These are phyloP conservation scores for Globodera rostochiensis DNA, from an alignment of 1,140 invertebrate genomes.

Conservation along the genomic window DNA sequence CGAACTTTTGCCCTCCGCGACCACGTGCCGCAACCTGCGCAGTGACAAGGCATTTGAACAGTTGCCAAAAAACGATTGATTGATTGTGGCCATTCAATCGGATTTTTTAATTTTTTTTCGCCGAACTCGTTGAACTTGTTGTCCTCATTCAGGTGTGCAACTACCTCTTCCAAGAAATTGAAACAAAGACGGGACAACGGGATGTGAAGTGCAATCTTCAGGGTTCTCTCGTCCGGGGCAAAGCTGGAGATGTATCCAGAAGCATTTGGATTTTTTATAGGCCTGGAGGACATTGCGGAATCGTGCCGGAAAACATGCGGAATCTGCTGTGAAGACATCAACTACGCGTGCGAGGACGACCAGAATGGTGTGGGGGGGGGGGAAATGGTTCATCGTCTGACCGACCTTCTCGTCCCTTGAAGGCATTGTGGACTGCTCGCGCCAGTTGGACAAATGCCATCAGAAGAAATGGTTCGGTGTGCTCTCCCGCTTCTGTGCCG, in stretches of 20 bases:
- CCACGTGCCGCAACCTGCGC: constrained; percentile 43
- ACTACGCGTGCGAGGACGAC: constrained; percentile 54
- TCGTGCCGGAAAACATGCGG: constrained; percentile 55
- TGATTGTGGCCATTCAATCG: background rate
- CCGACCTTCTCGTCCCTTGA: constrained; percentile 12
- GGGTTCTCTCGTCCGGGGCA: constrained; percentile 19
- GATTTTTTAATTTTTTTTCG: background rate
- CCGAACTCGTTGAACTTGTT: too few relatives aligned
- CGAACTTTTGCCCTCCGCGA: constrained; percentile 40
- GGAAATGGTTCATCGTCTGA: too few relatives aligned
- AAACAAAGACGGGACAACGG: constrained; percentile 42
- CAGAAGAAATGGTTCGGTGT: constrained; percentile 54
- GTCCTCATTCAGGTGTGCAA: constrained; percentile 34
- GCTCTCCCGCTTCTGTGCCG: constrained; percentile 53
- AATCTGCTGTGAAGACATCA: constrained; percentile 51
- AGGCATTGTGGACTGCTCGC: constrained; percentile 51
- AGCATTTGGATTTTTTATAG: constrained; percentile 23
- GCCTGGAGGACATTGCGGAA: constrained; percentile 52
- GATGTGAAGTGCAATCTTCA: constrained; percentile 52
- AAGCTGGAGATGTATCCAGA: constrained; percentile 23
- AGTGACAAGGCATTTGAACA: constrained; percentile 34
- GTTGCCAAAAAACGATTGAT: background rate
- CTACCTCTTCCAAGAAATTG: constrained; percentile 46
- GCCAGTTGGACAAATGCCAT: constrained; percentile 52
- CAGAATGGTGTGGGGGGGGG: constrained; percentile 19